phyloP scores from a whole-genome alignment of 2,888 invertebrate genomes.

The Clunio marinus region DNA sequence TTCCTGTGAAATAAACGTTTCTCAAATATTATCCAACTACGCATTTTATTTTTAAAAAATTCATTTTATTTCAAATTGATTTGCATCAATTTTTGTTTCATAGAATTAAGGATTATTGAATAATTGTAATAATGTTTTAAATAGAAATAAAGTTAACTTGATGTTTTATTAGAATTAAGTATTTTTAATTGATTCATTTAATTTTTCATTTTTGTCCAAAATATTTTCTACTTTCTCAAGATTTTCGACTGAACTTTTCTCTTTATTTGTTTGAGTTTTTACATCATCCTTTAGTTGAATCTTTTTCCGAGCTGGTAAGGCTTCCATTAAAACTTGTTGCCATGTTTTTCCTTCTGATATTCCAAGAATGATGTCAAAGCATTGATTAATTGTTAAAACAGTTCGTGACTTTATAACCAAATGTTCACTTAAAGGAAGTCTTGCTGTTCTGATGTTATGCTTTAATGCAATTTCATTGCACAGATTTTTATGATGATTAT shows the following conservation, averaged over 20 bases:
- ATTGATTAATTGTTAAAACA: slow-evolving; percentile 95
- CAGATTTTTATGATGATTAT: slow-evolving; percentile 91
- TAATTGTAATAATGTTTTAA: too few species aligned
- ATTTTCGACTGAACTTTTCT: too few species aligned
- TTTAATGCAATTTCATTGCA: slow-evolving; percentile 77
- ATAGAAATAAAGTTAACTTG: too few species aligned
- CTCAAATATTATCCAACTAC: too few species aligned
- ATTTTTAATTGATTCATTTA: too few species aligned
- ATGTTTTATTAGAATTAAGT: too few species aligned
- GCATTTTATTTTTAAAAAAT: too few species aligned
- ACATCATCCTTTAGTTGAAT: slow-evolving; percentile 52
- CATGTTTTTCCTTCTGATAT: slow-evolving; percentile 74
- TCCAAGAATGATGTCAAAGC: slow-evolving; percentile 75
- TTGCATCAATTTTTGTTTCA: too few species aligned
- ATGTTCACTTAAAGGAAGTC: slow-evolving; percentile 83
- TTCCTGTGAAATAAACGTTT: too few species aligned
- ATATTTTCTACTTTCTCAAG: not conserved
- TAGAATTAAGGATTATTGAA: too few species aligned
- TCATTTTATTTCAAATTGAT: too few species aligned
- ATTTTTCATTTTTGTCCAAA: not conserved
- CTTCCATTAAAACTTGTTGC: slow-evolving; percentile 71
- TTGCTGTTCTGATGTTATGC: slow-evolving; percentile 73
- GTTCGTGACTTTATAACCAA: slow-evolving; percentile 87
- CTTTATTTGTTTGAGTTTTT: not conserved
- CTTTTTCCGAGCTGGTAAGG: slow-evolving; percentile 74